Evolutionary conservation across 2,113 vertebrate genomes (phyloP).

Genomic region (Dromiciops gliroides): DNA sequence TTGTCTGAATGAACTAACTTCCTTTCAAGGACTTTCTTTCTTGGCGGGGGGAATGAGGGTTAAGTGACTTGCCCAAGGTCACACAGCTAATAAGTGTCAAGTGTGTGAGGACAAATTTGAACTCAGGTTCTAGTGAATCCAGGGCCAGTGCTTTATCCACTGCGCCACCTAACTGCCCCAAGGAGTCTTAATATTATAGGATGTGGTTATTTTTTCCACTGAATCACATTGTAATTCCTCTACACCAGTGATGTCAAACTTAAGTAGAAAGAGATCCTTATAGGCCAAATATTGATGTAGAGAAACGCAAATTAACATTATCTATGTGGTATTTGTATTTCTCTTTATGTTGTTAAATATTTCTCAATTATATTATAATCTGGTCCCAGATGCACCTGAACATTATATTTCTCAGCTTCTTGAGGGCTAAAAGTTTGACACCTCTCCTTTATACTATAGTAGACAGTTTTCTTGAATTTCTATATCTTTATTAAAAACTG

Average conservation of each 20-base stretch:
- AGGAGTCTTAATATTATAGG: not conserved
- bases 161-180: not conserved
- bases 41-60: too few species aligned
- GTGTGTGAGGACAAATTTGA: too few species aligned
- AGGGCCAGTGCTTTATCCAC: too few species aligned
- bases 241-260: not conserved
- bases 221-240: not conserved
- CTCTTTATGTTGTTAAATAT: not conserved
- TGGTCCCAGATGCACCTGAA: not conserved
- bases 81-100: too few species aligned
- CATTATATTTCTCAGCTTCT: not conserved
- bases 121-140: too few species aligned
- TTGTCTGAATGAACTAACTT: not conserved
- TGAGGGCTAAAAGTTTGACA: not conserved
- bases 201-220: not conserved
- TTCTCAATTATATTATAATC: not conserved
- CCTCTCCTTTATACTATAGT: not conserved
- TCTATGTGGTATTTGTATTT: not conserved
- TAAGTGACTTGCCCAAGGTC: too few species aligned
- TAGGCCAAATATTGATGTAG: not conserved
- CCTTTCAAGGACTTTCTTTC: too few species aligned
- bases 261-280: not conserved
- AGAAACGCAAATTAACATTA: not conserved
- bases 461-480: not conserved
- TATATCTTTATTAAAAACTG: not conserved